A percentile compares a stretch with the other conserved stretches of the same genome.
These are phyloP conservation scores for Alethe diademata DNA, from an alignment of 2,113 vertebrate species.

Conservation along the genomic window DNA sequence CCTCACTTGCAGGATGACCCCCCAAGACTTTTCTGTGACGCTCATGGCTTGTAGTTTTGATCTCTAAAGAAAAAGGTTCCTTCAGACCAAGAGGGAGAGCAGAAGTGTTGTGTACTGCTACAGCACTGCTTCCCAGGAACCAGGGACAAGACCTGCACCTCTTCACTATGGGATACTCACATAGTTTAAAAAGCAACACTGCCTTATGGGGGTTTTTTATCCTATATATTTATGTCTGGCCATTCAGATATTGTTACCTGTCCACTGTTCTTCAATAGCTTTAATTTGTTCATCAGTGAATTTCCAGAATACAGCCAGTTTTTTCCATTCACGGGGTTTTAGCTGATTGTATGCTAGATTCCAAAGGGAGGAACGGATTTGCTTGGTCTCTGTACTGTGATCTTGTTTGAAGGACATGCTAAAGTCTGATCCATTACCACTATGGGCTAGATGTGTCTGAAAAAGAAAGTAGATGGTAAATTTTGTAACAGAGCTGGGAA, in stretches of 20 bases:
- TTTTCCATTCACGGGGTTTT: conserved; percentile 84
- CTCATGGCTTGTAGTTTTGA: not conserved
- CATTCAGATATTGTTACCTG: conserved; percentile 73
- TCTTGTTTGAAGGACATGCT: conserved; percentile 87
- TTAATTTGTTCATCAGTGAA: conserved; percentile 83
- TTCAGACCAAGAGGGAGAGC: not conserved
- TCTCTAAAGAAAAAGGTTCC: not conserved
- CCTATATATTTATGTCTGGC: not conserved
- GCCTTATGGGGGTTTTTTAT: not conserved
- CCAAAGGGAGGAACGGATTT: conserved; percentile 80
- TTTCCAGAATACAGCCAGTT: conserved; percentile 79
- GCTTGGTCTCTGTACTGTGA: conserved; percentile 81
- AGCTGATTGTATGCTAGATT: conserved; percentile 81
- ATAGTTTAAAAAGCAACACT: not conserved
- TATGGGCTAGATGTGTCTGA: conserved; percentile 69
- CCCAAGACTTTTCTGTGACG: not conserved
- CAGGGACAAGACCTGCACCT: not conserved
- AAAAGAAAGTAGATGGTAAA: conserved; percentile 54
- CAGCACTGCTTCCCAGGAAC: not conserved
- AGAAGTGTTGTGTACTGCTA: not conserved
- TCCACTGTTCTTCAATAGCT: conserved; percentile 88
- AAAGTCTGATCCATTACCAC: conserved; percentile 56
- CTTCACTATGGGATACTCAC: not conserved
- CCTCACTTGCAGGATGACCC: not conserved
- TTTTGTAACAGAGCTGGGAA: not conserved